These are phyloP conservation scores for Agonopterix subpropinquella DNA, from an alignment of 2,888 invertebrate genomes.

Conservation along the genomic window DNA sequence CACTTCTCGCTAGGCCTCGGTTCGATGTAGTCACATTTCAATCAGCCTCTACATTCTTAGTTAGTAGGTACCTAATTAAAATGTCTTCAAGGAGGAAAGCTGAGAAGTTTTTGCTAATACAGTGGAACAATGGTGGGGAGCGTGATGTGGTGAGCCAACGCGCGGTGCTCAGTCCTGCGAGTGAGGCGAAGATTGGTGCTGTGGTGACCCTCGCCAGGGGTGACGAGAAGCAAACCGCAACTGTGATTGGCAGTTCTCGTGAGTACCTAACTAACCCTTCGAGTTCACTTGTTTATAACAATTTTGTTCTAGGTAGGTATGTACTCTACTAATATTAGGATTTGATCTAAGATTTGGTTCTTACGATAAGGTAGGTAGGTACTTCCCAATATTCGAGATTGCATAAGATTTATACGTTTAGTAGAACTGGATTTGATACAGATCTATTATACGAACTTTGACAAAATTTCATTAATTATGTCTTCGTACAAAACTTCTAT, in stretches of 20 bases:
- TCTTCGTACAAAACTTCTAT: too few species aligned
- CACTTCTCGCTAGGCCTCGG: constrained; percentile 1
- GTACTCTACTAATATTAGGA: too few species aligned
- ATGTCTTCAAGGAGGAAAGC: constrained; percentile 28
- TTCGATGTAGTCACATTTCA: constrained; percentile 3
- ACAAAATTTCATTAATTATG: too few species aligned
- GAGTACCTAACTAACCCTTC: constrained; percentile 16
- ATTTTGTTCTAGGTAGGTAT: too few species aligned
- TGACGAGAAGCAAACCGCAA: constrained; percentile 29
- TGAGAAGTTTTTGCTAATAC: constrained; percentile 49
- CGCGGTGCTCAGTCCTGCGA: constrained; percentile 22
- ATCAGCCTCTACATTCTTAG: background rate
- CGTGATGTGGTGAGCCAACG: constrained; percentile 30
- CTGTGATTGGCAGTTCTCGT: constrained; percentile 34
- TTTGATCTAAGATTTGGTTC: too few species aligned
- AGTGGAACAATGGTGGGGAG: constrained; percentile 38
- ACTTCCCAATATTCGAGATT: too few species aligned
- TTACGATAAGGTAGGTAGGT: too few species aligned
- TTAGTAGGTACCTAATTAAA: constrained; percentile 5
- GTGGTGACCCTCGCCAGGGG: constrained; percentile 22
- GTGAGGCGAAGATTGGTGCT: constrained; percentile 26
- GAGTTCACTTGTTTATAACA: background rate
- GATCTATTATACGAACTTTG: too few species aligned
- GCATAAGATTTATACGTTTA: too few species aligned
- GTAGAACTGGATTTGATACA: too few species aligned